Evolutionary conservation across 2,797 vertebrate species (phyloP), one percentile per base, ranked within the genome.

Genomic region (Meda fulgida): DNA sequence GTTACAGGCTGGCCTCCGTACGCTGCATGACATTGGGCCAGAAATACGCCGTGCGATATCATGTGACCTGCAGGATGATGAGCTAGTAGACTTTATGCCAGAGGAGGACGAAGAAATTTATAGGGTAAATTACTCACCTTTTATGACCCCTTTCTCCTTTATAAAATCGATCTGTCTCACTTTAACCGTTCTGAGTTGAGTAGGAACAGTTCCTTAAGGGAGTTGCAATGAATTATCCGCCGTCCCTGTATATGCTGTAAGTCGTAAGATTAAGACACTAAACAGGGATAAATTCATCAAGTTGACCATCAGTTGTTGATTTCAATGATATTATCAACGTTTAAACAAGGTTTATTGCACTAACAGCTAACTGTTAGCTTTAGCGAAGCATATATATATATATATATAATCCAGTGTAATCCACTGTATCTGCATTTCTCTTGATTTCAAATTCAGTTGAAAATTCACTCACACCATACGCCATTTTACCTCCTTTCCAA

Each of bases 31-130:
- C 95, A 99, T 99, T 91, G 98, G 98, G 92, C 98, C 98, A 83
- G 98, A 99, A 97, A 99, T 99, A 93, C 97, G 98, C 88, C 96
- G 98, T 93, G 98, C 98, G 90, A 99, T 99, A 95, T 99, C 98
- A 93, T 99, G 98, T 95, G 98, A 99, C 94, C 97, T 99, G 93
- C 98, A 99, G 93, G 98, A 99, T 93, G 98, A 99, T 91, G 98
- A 99, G 92, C 97, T 98, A 86, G 97, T 99, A 95, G 97, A 98
- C 94, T 97, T 96, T 94, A 97, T 98, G 92, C 96, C 95, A 90
- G 97, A 97, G 92, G 98, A 98, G 92, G 98, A 99, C 92, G 97
- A 99, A 93, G 98, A 98, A 93, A 96, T 98, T 93, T 98, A 97
- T 97, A 98, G 98, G 97, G 98, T 99, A 99, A 98, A 93, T 94